Evolutionary conservation across 2,113 vertebrate genomes (phyloP), one percentile per base, ranked within the genome.

Genomic region (Halcyon malimbica): DNA sequence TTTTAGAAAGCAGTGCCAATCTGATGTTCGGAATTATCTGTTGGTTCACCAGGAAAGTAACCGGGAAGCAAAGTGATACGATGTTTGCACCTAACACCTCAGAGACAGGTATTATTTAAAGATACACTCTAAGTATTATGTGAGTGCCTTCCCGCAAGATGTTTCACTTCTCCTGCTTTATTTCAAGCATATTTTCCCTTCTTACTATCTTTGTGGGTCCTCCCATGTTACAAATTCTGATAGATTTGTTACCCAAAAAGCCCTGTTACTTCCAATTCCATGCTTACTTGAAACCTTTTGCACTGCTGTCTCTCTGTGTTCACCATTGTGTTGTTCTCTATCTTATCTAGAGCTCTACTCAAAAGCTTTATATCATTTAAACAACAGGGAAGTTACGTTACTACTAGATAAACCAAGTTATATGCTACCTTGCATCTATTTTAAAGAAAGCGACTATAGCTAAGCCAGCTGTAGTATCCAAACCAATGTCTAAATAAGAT

Each of bases 51-150:
- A 50, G 63, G 24, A 44, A 89, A 65, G 17, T 21, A 74, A 62
- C 0, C 6, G 9, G 28, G 16, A 53, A 78, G 37, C 51, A 60
- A 65, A 41, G 2, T 0, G 2, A 35, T 19, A 31, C 0, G 0
- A 31, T 11, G 8, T 42, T 46, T 75, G 15, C 17, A 29, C 6
- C 4, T 6, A 46, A 39, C 8, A 65, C 5, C 10, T 39, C 20
- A 9, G 3, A 53, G 18, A 63, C 5, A 23, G 28, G 29, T 29
- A 25, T 39, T 35, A 41, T 48, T 24, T 39, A 64, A 57, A 51
- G 31, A 82, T 9, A 23, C 17, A 35, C 59, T 41, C 18, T 19
- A 12, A 23, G 65, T 79, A 68, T 17, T 25, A 63, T 0, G 0
- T 8, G 10, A 71, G 11, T 33, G 46, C 20, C 31, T 89, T 90